phyloP scores from a whole-genome alignment of 2,113 vertebrate genomes.

The Candoia aspera region DNA sequence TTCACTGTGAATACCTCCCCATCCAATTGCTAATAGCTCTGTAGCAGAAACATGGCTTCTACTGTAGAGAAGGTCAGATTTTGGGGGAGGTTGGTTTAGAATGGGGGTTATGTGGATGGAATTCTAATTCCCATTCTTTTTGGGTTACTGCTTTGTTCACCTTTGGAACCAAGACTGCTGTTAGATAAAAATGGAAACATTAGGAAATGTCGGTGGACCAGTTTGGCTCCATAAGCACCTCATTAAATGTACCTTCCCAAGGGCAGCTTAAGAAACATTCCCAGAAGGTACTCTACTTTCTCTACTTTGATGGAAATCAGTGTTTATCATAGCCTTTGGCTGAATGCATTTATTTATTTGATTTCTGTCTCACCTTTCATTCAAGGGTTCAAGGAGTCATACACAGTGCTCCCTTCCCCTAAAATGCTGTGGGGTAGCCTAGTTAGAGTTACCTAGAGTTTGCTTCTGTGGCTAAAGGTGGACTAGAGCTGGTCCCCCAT shows the following conservation, averaged over 20 bases:
- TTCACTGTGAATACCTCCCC: not conserved
- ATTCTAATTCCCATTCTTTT: not conserved
- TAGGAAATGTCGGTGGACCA: not conserved
- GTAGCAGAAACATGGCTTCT: not conserved
- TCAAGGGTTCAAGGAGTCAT: too few species aligned
- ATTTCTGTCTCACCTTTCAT: too few species aligned
- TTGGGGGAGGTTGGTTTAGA: not conserved
- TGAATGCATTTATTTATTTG: not conserved
- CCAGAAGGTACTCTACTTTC: not conserved
- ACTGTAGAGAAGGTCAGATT: not conserved
- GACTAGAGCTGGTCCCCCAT: not conserved
- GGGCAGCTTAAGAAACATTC: not conserved
- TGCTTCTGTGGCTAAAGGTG: not conserved
- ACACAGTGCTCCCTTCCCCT: too few species aligned
- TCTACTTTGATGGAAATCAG: not conserved
- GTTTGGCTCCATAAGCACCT: not conserved
- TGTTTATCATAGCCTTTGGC: not conserved
- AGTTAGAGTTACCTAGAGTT: not conserved
- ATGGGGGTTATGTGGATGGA: not conserved
- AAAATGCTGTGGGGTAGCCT: not conserved
- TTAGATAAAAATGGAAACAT: not conserved
- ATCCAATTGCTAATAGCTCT: not conserved
- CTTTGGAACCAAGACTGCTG: not conserved
- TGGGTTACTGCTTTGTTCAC: not conserved
- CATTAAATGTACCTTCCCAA: not conserved